Evolutionary conservation across 2,797 vertebrate genomes (phyloP).

Genomic region (Falco cherrug): DNA sequence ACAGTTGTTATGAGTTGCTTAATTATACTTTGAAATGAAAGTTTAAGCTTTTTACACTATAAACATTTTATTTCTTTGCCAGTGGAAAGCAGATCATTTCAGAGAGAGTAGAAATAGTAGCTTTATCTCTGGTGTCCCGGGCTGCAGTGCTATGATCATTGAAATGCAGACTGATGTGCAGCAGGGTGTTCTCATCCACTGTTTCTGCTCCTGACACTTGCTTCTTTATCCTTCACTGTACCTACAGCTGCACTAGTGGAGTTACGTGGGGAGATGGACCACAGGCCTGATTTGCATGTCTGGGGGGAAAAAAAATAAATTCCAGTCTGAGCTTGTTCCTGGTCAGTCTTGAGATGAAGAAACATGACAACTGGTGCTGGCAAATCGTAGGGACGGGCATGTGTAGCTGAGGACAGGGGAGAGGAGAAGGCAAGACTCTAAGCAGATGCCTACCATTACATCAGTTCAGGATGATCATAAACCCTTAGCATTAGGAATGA

Average conservation of each 20-base stretch:
- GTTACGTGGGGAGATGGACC: fast-evolving
- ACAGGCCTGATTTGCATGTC: neutral
- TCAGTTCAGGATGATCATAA: neutral
- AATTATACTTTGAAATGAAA: neutral
- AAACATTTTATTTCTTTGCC: neutral
- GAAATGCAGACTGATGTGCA: fast-evolving
- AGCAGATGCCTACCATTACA: neutral
- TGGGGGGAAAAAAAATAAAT: no score
- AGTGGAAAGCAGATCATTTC: neutral
- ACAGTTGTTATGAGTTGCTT: neutral
- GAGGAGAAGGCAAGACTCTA: neutral
- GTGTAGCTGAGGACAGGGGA: neutral
- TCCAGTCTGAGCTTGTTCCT: neutral
- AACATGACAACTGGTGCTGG: neutral
- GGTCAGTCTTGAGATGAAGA: neutral
- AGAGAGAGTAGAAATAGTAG: neutral
- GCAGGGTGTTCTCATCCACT: neutral
- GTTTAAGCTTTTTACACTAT: neutral
- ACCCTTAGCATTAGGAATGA: neutral
- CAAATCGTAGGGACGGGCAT: neutral
- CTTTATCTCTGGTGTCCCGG: neutral
- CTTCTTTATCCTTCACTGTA: neutral
- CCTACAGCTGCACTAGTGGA: neutral
- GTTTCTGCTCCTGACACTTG: neutral
- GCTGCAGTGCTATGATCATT: neutral